Conservation (phyloP, 2,797 vertebrate genomes). For the Tangara arthus region DNA sequence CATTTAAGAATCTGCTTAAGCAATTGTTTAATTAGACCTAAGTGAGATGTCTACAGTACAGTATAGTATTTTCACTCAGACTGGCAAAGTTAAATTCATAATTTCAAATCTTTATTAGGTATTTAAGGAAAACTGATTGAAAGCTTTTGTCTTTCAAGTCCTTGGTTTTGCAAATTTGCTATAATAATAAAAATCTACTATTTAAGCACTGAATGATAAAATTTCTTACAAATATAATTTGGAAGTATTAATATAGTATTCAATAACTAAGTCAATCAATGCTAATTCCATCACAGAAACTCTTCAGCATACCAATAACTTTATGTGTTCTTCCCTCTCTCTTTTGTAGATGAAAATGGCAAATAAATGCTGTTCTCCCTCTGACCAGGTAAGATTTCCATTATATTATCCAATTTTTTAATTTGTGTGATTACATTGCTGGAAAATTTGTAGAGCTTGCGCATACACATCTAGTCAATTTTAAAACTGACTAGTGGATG, state of each 20-base stretch:
- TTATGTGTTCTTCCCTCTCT: conserved; percentile 17
- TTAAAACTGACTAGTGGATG: background rate
- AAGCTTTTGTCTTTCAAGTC: background rate
- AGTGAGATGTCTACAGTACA: background rate
- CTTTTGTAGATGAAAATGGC: conserved; percentile 79
- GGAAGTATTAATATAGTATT: background rate
- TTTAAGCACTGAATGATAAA: background rate
- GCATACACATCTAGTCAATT: background rate
- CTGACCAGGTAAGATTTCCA: conserved; percentile 78
- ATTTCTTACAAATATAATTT: background rate
- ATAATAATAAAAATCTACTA: background rate
- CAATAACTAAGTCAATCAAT: background rate
- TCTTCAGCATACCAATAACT: background rate
- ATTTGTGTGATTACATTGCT: background rate
- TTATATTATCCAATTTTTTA: background rate
- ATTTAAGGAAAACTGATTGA: background rate
- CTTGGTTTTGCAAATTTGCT: background rate
- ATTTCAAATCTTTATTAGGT: background rate
- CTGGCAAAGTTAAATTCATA: background rate
- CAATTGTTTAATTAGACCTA: background rate
- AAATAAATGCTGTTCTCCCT: conserved; percentile 80
- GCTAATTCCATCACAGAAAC: background rate
- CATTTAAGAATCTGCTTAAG: background rate
- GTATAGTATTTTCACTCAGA: background rate
- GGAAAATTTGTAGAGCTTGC: background rate